phyloP scores from a whole-genome alignment of 2,888 invertebrate species.

The Lasioglossum calceatum region DNA sequence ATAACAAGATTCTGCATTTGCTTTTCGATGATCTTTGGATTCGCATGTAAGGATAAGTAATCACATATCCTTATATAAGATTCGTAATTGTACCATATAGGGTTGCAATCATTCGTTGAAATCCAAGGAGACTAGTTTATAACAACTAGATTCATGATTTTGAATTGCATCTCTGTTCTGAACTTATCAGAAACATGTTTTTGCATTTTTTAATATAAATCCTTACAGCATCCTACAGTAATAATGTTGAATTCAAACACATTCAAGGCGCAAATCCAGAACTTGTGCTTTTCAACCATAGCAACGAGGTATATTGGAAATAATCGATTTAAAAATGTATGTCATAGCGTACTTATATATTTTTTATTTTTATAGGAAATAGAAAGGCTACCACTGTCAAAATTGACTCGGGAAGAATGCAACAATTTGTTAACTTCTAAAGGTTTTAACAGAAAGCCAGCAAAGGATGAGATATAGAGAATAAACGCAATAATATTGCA shows the following conservation, averaged over 20 bases:
- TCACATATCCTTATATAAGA: slow-evolving; percentile 27
- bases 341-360: neutral
- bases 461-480: slow-evolving; percentile 85
- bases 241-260: slow-evolving; percentile 87
- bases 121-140: neutral
- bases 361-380: slow-evolving; percentile 85
- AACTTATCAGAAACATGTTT: neutral
- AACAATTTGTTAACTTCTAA: slow-evolving; percentile 87
- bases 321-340: neutral
- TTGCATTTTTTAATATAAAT: slow-evolving; percentile 18
- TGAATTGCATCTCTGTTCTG: neutral
- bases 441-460: slow-evolving; percentile 86
- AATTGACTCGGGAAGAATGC: slow-evolving; percentile 87
- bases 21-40: neutral
- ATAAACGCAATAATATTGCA: neutral
- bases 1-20: neutral
- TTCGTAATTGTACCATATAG: slow-evolving; percentile 1
- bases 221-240: slow-evolving; percentile 62
- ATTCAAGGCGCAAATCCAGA: slow-evolving; percentile 89
- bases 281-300: slow-evolving; percentile 86
- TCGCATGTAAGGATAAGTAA: slow-evolving; percentile 2
- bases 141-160: neutral
- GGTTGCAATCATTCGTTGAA: neutral
- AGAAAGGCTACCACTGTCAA: slow-evolving; percentile 87
- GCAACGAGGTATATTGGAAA: slow-evolving; percentile 83